Base-by-base conservation (phyloP, 2,888 invertebrate species). In the Leucania comma region DNA sequence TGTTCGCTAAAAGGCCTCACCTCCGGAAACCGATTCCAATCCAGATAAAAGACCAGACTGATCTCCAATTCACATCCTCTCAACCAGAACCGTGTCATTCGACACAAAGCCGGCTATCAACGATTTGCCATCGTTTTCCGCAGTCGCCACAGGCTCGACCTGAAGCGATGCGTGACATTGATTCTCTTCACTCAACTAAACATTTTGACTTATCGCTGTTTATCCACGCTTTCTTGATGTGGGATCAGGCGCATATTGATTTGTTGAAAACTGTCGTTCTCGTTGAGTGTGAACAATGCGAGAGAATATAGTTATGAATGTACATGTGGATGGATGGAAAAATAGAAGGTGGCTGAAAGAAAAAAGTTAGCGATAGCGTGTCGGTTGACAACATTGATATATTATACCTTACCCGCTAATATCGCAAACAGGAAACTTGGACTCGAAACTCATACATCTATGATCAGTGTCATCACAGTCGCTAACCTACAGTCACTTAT, bases 151-250 rank as follows among this genome's bases (percentile, higher is more conserved):
- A 32, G 56, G 56, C 48, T 50, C 58, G 64, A 53, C 72, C 72
- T 61, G 78, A 58, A 78, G 42, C 48, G 68, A 68, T 56, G 82
- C 79, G 75, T 82, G 82, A 71, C 82, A 80, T 78, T 38, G 63
- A 78, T 82, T 78, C 66, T 60, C 63, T 56, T 24, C 70, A 71
- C 77, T 60, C 76, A 80, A 50, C 56, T 50, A 29, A 67, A 66
- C 70, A 75, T 80, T 42, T 64, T 56, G 26, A 58, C 42, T 72
- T 77, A 56, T 72, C 38, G 10, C 3, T 32, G 1, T 20, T 76
- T 68, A 20, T 67, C 53, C 46, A 80, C 64, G 64, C 73, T 80
- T 78, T 81, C 78, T 62, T 29, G 12, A 0, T 12, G 12, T 53
- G 26, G 46, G 62, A 50, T 53, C 38, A 56, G 26, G 20, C 51